These are phyloP conservation scores for Brachionus paranguensis DNA, from an alignment of 1,140 invertebrate genomes.

Conservation along the genomic window DNA sequence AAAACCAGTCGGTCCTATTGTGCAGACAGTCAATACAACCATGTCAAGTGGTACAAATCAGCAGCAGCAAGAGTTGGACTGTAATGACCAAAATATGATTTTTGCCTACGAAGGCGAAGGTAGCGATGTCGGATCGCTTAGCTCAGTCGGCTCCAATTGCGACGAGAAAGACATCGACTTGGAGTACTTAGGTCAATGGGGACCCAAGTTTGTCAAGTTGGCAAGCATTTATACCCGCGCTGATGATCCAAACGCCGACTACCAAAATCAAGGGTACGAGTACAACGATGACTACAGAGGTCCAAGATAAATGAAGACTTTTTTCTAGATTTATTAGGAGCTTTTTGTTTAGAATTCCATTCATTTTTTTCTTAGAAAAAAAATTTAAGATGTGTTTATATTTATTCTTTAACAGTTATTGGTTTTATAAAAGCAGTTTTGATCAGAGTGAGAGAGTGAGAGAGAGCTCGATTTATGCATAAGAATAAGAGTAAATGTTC, in stretches of 20 bases:
- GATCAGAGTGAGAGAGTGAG: not conserved
- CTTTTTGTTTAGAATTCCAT: not conserved
- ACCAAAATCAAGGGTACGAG: constrained; percentile 27
- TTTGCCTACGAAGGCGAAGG: constrained; percentile 37
- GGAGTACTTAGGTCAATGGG: constrained; percentile 34
- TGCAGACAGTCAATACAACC: constrained; percentile 11
- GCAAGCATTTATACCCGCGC: constrained; percentile 14
- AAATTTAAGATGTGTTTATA: not conserved
- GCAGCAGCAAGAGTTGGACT: not conserved
- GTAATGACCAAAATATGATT: constrained; percentile 35
- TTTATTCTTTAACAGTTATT: constrained; percentile 35
- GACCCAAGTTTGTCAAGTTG: constrained; percentile 27
- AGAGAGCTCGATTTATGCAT: not conserved
- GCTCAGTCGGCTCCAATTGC: not conserved
- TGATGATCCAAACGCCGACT: not conserved
- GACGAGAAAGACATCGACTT: not conserved
- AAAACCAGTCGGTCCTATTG: constrained; percentile 33
- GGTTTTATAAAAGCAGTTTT: not conserved
- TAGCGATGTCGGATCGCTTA: constrained; percentile 30
- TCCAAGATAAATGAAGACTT: not conserved
- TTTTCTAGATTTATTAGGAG: not conserved
- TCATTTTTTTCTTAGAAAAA: not conserved
- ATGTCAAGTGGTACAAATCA: not conserved
- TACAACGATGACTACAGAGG: not conserved
- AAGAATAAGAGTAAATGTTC: not conserved